Conservation (phyloP, 2,113 vertebrate species). For the Gyps fulvus region DNA sequence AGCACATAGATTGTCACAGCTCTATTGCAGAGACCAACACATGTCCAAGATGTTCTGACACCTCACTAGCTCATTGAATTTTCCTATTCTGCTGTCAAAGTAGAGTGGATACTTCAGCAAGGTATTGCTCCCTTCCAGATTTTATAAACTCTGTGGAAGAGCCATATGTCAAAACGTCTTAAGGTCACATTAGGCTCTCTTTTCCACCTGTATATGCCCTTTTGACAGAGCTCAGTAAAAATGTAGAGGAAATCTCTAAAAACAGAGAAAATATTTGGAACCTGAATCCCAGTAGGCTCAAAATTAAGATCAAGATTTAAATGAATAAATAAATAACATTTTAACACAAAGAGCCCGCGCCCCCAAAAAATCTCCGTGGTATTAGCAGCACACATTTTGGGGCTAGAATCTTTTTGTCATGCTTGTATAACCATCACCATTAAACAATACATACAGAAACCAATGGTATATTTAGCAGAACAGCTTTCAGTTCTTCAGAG, state of each 20-base stretch:
- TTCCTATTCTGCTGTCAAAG: neutral
- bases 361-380: too few species aligned
- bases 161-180: neutral
- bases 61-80: neutral
- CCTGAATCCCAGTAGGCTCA: neutral
- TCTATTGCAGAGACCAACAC: neutral
- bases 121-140: neutral
- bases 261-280: neutral
- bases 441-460: neutral
- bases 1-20: neutral
- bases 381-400: neutral
- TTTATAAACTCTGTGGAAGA: neutral
- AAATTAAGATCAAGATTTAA: neutral
- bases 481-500: neutral
- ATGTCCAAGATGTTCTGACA: neutral
- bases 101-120: neutral
- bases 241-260: neutral
- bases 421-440: neutral
- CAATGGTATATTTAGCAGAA: neutral
- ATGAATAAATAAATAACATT: neutral
- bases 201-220: neutral
- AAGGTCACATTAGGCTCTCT: neutral
- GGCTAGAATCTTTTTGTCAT: neutral
- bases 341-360: neutral
- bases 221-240: neutral